Base-by-base conservation (phyloP, 2,113 vertebrate genomes). In the Anoura caudifer region DNA sequence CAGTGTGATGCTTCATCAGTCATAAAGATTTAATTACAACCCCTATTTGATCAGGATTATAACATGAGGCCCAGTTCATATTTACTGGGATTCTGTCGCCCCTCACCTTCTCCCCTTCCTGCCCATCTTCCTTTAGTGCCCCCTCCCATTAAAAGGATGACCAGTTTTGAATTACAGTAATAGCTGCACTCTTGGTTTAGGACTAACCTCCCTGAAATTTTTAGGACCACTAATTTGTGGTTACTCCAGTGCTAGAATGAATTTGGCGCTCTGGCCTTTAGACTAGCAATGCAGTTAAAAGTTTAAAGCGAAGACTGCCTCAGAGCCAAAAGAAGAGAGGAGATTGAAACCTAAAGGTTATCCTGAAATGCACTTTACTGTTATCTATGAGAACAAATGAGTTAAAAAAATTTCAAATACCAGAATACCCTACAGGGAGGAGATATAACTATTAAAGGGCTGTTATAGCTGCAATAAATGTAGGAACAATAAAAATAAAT, bases 331-430 rank as follows among this genome's bases (percentile, higher is more conserved):
- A 98, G 98, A 98, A 98, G 98, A 98, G 97, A 98, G 98, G 97
- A 99, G 98, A 99, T 98, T 98, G 98, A 98, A 99, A 98, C 98
- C 99, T 99, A 99, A 99, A 99, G 99, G 98, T 99, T 99, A 99
- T 98, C 76, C 54, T 99, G 99, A 98, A 99, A 99, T 99, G 98
- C 98, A 98, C 99, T 99, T 99, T 98, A 99, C 98, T 98, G 98
- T 98, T 99, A 99, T 99, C 98, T 99, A 98, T 98, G 98, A 99
- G 99, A 99, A 99, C 98, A 99, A 99, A 99, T 99, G 99, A 99
- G 98, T 99, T 99, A 99, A 99, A 99, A 99, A 99, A 99, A 99
- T 99, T 99, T 99, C 99, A 99, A 99, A 99, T 99, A 99, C 98
- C 99, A 99, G 98, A 99, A 99, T 99, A 99, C 98, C 99, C 99